Conservation (phyloP, 2,888 invertebrate species). For the Fragum whitleyi region DNA sequence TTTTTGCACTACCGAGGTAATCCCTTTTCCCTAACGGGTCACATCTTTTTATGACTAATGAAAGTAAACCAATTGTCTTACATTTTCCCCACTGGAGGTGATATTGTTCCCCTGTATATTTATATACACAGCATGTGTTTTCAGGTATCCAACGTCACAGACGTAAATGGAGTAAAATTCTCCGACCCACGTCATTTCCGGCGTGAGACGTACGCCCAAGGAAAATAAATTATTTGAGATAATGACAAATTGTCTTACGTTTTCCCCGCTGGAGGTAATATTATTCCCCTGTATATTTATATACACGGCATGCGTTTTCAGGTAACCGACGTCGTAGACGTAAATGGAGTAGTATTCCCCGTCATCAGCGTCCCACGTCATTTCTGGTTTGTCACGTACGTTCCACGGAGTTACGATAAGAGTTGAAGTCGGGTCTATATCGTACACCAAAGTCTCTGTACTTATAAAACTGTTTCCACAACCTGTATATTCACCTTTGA, state of each 20-base stretch:
- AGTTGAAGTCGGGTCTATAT: slow-evolving; percentile 39
- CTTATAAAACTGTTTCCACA: slow-evolving; percentile 47
- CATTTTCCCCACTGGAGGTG: no score
- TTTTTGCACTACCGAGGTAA: no score
- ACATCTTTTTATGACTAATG: no score
- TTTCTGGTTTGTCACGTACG: slow-evolving; percentile 33
- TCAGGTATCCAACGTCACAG: slow-evolving; percentile 49
- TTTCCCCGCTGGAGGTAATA: no score
- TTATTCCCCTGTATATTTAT: slow-evolving; percentile 60
- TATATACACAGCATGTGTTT: slow-evolving; percentile 49
- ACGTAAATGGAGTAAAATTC: slow-evolving; percentile 51
- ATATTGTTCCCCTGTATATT: slow-evolving; percentile 62
- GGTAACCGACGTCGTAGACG: slow-evolving; percentile 54
- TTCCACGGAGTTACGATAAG: slow-evolving; percentile 45
- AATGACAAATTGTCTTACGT: no score
- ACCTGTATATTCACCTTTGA: slow-evolving; percentile 44
- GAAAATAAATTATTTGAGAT: no score
- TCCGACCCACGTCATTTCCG: slow-evolving; percentile 30
- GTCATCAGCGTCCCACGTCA: slow-evolving; percentile 32
- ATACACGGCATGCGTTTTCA: slow-evolving; percentile 45
- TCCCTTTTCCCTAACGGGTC: no score
- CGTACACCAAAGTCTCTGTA: slow-evolving; percentile 6
- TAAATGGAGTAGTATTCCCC: slow-evolving; percentile 46
- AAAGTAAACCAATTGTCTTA: no score
- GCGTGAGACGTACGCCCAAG: slow-evolving; percentile 37